Base-by-base conservation (phyloP, 1,140 invertebrate species). In the Caerostris darwini region DNA sequence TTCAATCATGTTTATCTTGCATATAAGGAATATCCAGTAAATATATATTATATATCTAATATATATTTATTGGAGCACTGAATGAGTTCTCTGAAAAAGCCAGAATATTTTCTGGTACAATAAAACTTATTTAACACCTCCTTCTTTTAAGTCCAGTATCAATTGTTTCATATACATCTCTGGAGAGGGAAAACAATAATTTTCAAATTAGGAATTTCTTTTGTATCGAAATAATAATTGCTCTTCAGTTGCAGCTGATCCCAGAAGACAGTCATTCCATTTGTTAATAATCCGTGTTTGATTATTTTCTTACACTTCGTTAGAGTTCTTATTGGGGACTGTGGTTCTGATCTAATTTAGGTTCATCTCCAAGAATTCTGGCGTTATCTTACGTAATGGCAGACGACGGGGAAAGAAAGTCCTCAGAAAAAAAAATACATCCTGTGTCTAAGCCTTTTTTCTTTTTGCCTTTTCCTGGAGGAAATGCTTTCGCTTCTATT, bases 251-350 rank as follows among this genome's bases (percentile, higher is more conserved):
- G 34, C 19, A 50, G 50, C 34, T 77, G 14, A 34, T 8, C 5
- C 53, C 71, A 10, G 7, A 71, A 71, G 19, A 71, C 19, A 71
- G 8, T 8, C 69, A 50, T 71, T 71, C 69, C 14, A 77, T 53
- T 77, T 77, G 71, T 53, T 77, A 77, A 77, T 77, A 77, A 77
- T 77, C 71, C 71, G 53, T 50, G 34, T 50, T 77, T 77, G 71
- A 53, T 77, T 77, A 77, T 77, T 77, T 64, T 50, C 71, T 50
- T 77, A 12, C 50, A 77, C 71, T 77, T 77, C 71, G 71, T 77
- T 77, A 77, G 34, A 77, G 34, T 77, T 77, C 71, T 34, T 34
- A 53, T 53, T 77, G 50, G 71, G 8, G 71, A 12, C 19, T 19
- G 5, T 71, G 19, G 69, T 71, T 77, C 50, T 77, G 50, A 77